These are phyloP conservation scores for Laticauda colubrina DNA, from an alignment of 2,113 vertebrate genomes.

Conservation along the genomic window DNA sequence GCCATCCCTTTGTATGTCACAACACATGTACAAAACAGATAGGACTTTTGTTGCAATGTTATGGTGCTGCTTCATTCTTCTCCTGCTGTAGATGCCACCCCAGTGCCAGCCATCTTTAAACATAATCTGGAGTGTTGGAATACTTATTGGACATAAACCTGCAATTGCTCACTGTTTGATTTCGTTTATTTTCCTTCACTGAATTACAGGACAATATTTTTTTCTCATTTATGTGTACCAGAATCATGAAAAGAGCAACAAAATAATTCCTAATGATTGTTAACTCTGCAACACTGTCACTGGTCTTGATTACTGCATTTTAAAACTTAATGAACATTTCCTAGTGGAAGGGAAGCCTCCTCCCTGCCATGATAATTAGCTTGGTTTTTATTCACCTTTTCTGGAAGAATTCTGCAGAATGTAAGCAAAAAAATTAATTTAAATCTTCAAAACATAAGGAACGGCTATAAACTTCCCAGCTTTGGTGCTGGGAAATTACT, in stretches of 20 bases:
- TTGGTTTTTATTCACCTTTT: neutral
- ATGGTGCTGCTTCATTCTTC: neutral
- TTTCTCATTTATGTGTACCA: no score
- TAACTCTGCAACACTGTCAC: neutral
- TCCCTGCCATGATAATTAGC: neutral
- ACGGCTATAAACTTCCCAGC: neutral
- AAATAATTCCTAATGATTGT: neutral
- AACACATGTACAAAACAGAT: neutral
- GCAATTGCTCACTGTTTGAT: neutral
- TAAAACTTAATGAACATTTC: neutral
- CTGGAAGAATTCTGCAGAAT: neutral
- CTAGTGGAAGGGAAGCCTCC: neutral
- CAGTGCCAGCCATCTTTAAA: neutral
- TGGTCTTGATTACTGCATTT: neutral
- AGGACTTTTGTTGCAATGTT: neutral
- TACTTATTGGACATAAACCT: neutral
- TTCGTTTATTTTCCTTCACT: neutral
- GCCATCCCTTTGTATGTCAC: neutral
- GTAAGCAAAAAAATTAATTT: neutral
- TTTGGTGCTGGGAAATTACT: neutral
- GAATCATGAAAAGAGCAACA: neutral
- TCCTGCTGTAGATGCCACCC: neutral
- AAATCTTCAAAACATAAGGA: neutral
- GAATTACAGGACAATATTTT: neutral
- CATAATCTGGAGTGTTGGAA: neutral